A percentile compares a stretch with the other conserved stretches of the same genome.
phyloP scores from a whole-genome alignment of 2,113 vertebrate species.

The Setophaga kirtlandii region DNA sequence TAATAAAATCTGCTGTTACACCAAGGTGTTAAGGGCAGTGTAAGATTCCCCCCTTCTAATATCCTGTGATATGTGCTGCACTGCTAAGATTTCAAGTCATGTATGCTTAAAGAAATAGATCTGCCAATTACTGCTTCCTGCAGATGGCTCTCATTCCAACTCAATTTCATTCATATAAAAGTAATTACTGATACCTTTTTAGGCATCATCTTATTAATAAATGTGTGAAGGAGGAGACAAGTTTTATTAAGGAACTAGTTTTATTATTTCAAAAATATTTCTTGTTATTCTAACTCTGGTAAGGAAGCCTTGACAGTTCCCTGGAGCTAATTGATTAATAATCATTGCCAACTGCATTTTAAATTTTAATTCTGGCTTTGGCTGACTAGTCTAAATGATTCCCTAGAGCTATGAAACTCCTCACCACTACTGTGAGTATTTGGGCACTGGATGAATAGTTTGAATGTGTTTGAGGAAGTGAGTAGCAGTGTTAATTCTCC shows the following conservation, averaged over 20 bases:
- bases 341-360: conserved; percentile 42
- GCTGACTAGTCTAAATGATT: background rate
- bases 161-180: conserved; percentile 21
- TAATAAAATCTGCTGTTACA: background rate
- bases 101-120: background rate
- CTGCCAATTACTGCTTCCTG: background rate
- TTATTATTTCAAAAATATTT: conserved; percentile 49
- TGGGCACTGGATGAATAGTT: conserved; percentile 15
- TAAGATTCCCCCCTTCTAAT: background rate
- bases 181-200: conserved; percentile 16
- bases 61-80: background rate
- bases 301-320: conserved; percentile 34
- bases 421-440: background rate
- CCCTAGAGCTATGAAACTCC: conserved; percentile 3
- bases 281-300: conserved; percentile 45
- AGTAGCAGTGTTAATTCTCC: background rate
- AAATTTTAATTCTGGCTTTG: conserved; percentile 54
- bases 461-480: conserved; percentile 3
- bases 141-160: conserved; percentile 10
- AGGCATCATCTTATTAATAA: conserved; percentile 5
- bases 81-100: background rate
- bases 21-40: background rate
- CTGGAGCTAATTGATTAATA: conserved; percentile 63
- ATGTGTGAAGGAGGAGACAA: background rate
- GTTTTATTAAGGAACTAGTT: conserved; percentile 40